Percentiles rank a stretch among this genome's conserved stretches.
These are phyloP conservation scores for Torymus tubicola DNA, from an alignment of 2,888 invertebrate genomes.

Conservation along the genomic window DNA sequence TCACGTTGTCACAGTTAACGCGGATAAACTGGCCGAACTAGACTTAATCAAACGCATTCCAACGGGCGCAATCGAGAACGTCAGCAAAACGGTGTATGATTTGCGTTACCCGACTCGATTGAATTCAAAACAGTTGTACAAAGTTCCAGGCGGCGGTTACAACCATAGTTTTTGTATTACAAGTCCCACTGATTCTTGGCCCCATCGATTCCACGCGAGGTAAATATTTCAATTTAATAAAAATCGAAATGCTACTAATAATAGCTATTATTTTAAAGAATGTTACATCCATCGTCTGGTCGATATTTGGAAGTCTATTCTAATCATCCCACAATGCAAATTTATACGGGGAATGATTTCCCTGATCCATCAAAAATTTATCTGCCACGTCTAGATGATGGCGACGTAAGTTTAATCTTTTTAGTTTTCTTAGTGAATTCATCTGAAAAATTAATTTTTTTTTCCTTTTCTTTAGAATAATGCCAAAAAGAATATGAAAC, in stretches of 20 bases:
- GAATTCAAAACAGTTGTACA: constrained; percentile 66
- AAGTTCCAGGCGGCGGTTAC: constrained; percentile 77
- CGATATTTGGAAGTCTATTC: constrained; percentile 78
- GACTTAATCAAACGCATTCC: constrained; percentile 72
- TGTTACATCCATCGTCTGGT: constrained; percentile 75
- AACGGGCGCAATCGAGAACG: constrained; percentile 67
- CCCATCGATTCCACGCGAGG: constrained; percentile 72
- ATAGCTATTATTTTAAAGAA: constrained; percentile 62
- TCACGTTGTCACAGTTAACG: constrained; percentile 75
- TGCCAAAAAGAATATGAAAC: too few species aligned
- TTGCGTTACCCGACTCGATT: constrained; percentile 76
- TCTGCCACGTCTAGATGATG: constrained; percentile 59
- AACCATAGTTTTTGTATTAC: constrained; percentile 78
- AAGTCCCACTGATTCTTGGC: constrained; percentile 62
- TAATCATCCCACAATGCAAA: constrained; percentile 79
- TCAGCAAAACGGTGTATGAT: constrained; percentile 76
- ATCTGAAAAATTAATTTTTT: constrained; percentile 2
- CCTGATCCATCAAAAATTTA: constrained; percentile 65
- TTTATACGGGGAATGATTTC: constrained; percentile 79
- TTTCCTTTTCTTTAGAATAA: neutral
- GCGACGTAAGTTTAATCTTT: constrained; percentile 17
- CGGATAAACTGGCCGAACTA: constrained; percentile 75
- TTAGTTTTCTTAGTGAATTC: neutral
- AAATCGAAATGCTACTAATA: neutral
- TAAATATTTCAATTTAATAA: constrained; percentile 56